A percentile compares a stretch with the other conserved stretches of the same genome.
Evolutionary conservation across 2,888 invertebrate species (phyloP).

Genomic region (Amblyjoppa proteus): DNA sequence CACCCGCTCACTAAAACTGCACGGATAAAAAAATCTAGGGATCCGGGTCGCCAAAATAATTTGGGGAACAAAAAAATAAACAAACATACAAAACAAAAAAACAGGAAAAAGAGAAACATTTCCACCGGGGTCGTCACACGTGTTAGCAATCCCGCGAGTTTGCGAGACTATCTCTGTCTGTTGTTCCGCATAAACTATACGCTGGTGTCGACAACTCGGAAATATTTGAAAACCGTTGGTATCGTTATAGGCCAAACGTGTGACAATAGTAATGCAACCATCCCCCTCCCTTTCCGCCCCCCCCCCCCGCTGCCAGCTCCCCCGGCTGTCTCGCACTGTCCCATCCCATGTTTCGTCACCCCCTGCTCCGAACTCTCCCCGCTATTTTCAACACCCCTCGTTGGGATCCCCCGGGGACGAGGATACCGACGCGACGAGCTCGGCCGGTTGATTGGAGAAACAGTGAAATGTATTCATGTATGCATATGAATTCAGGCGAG

Average conservation of each 20-base stretch:
- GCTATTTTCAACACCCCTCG: slow-evolving; percentile 43
- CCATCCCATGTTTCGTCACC: slow-evolving; percentile 45
- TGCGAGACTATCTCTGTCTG: not conserved
- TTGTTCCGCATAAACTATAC: slow-evolving; percentile 32
- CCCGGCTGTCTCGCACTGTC: slow-evolving; percentile 20
- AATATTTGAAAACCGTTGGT: slow-evolving; percentile 53
- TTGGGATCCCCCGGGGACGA: slow-evolving; percentile 54
- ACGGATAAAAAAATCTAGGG: slow-evolving; percentile 48
- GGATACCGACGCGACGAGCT: slow-evolving; percentile 58
- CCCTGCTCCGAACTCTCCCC: not conserved
- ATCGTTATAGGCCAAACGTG: slow-evolving; percentile 38
- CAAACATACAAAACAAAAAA: not conserved
- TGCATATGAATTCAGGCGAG: slow-evolving; percentile 83
- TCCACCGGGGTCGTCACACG: slow-evolving; percentile 22
- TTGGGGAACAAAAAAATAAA: slow-evolving; percentile 10
- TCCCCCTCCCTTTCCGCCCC: not conserved
- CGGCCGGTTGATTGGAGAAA: slow-evolving; percentile 81
- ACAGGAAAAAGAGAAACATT: slow-evolving; percentile 9
- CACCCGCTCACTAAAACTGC: slow-evolving; percentile 40
- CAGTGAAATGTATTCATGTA: slow-evolving; percentile 84
- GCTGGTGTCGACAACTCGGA: slow-evolving; percentile 31
- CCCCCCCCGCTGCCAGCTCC: too few species aligned
- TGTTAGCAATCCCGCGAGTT: slow-evolving; percentile 23
- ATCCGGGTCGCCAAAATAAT: slow-evolving; percentile 50
- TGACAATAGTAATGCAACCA: slow-evolving; percentile 43